Evolutionary conservation across 2,797 vertebrate species (phyloP).

Genomic region (Pseudochaenichthys georgianus): DNA sequence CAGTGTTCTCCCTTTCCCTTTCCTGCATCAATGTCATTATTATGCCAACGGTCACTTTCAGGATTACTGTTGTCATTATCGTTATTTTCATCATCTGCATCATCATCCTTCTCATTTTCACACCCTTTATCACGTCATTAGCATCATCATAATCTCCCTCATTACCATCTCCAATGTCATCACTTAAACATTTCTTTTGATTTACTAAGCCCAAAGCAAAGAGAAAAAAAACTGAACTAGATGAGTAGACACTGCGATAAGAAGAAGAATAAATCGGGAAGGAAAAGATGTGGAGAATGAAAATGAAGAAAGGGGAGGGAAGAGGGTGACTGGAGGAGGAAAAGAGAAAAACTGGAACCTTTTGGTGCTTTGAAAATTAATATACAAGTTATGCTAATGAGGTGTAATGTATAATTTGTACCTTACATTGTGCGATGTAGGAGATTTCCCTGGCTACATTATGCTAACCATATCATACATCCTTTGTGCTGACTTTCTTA

Average conservation of each 20-base stretch:
- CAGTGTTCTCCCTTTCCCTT: not conserved
- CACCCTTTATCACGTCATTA: slow-evolving; percentile 33
- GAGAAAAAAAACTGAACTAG: too few relatives aligned
- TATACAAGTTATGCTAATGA: not conserved
- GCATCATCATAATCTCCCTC: slow-evolving; percentile 48
- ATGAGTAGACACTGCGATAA: not conserved
- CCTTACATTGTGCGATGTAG: not conserved
- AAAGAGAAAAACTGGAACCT: not conserved
- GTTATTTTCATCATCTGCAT: slow-evolving; percentile 55
- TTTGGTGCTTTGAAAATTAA: not conserved
- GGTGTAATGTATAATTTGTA: not conserved
- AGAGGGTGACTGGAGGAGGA: not conserved
- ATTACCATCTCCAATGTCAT: slow-evolving; percentile 52
- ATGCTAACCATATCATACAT: not conserved
- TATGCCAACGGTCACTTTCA: slow-evolving; percentile 33
- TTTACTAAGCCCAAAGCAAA: slow-evolving; percentile 48
- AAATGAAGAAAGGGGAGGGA: not conserved
- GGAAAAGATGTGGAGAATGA: not conserved
- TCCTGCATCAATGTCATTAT: slow-evolving; percentile 27
- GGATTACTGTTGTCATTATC: slow-evolving; percentile 29
- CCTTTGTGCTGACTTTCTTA: not conserved
- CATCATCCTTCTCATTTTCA: slow-evolving; percentile 44
- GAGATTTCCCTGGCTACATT: slow-evolving; percentile 3
- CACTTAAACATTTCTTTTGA: slow-evolving; percentile 36
- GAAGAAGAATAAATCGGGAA: not conserved